Evolutionary conservation across 2,797 vertebrate species (phyloP).

Genomic region (Euthynnus affinis): DNA sequence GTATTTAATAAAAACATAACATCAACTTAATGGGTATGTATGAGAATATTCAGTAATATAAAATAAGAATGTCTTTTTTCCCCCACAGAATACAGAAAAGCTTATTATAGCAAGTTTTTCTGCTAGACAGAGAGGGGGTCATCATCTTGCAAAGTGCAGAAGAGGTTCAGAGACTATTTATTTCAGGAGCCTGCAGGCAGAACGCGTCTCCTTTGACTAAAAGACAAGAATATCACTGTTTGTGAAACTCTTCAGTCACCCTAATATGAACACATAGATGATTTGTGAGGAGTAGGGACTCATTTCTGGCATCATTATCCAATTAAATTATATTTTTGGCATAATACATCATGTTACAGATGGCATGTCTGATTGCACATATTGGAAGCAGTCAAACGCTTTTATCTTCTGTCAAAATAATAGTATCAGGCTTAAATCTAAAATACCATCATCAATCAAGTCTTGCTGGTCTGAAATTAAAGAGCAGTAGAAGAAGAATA

Average conservation of each 20-base stretch:
- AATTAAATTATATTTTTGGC: too few relatives aligned
- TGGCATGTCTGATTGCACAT: too few relatives aligned
- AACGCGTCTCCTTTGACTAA: not conserved
- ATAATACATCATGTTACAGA: too few relatives aligned
- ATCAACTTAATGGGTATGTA: too few relatives aligned
- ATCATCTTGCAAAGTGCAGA: not conserved
- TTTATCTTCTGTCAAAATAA: not conserved
- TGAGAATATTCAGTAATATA: too few relatives aligned
- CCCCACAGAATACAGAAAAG: not conserved
- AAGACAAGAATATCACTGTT: conserved; percentile 26
- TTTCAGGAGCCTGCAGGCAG: conserved; percentile 12
- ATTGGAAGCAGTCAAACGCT: not conserved
- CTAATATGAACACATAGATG: not conserved
- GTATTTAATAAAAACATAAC: too few relatives aligned
- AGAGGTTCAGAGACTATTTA: not conserved
- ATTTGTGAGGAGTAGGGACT: not conserved
- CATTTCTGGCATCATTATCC: not conserved
- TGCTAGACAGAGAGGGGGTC: not conserved
- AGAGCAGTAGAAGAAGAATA: too few relatives aligned
- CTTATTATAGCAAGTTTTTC: not conserved
- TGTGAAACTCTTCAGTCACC: conserved; percentile 1
- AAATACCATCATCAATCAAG: not conserved
- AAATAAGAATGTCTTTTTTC: too few relatives aligned
- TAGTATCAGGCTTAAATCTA: not conserved
- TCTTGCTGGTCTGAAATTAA: not conserved